Conservation (phyloP, 53 echinoderm and acorn worm genomes). For the Paracentrotus lividus region DNA sequence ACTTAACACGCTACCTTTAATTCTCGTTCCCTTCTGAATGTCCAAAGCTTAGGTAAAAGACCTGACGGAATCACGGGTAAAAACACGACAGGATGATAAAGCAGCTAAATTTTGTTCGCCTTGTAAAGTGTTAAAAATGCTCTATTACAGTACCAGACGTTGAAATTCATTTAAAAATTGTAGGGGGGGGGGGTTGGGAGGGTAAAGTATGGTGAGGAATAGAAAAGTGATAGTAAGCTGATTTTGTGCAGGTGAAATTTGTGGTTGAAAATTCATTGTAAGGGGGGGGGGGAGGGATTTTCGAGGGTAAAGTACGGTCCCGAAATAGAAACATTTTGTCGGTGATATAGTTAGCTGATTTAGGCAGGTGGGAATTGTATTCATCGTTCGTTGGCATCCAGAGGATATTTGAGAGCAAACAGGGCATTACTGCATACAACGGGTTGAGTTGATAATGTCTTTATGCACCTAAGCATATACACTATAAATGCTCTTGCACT, state of each 20-base stretch:
- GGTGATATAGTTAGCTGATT: constrained; percentile 40
- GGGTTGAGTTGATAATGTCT: no score
- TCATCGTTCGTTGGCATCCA: background rate
- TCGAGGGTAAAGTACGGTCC: no score
- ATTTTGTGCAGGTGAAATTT: constrained; percentile 46
- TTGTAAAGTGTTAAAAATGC: constrained; percentile 40
- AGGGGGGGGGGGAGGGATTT: no score
- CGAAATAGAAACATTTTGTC: no score
- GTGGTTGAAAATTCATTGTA: no score
- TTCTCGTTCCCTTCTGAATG: background rate
- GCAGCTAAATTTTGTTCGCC: constrained; percentile 18
- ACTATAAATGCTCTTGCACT: constrained; percentile 6
- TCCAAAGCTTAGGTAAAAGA: background rate
- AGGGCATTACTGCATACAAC: no score
- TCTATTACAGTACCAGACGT: constrained; percentile 19
- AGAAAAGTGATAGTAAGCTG: constrained; percentile 12
- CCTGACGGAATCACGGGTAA: background rate
- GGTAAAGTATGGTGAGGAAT: constrained; percentile 4
- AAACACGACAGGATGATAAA: constrained; percentile 19
- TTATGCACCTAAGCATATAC: no score
- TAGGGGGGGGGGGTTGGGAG: constrained; percentile 1
- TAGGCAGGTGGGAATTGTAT: constrained; percentile 29
- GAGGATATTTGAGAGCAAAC: no score
- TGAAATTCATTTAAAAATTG: no score
- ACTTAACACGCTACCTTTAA: background rate